Conservation (phyloP, 2,113 vertebrate genomes). For the Odobenus rosmarus region DNA sequence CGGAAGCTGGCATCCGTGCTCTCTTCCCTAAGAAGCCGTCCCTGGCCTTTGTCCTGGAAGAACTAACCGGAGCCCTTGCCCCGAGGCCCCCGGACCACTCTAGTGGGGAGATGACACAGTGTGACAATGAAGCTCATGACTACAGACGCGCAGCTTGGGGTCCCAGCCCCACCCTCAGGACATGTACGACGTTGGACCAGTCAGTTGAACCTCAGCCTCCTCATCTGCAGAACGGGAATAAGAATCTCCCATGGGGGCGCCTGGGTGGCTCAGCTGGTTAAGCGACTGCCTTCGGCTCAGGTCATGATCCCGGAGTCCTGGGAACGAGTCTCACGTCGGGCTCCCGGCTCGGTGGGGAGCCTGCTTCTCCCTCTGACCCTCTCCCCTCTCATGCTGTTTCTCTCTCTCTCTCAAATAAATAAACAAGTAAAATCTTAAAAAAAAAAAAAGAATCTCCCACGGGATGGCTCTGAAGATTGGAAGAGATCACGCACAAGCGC, state of each 20-base stretch:
- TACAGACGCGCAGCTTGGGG: accelerated
- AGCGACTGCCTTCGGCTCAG: no score
- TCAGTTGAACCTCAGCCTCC: not conserved
- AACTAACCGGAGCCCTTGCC: not conserved
- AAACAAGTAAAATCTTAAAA: no score
- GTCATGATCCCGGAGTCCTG: no score
- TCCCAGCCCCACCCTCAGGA: not conserved
- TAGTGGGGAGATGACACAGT: not conserved
- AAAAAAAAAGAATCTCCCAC: not conserved
- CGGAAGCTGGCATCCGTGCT: no score
- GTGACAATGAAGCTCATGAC: no score
- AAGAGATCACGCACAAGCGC: not conserved
- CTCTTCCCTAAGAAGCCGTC: not conserved
- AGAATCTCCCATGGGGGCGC: not conserved
- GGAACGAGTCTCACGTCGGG: no score
- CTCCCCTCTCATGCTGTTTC: no score
- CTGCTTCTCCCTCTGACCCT: no score
- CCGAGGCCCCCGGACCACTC: not conserved
- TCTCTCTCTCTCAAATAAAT: no score
- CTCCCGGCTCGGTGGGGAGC: no score
- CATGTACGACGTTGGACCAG: not conserved
- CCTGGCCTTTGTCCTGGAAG: not conserved
- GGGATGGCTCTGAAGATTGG: not conserved
- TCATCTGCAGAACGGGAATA: not conserved
- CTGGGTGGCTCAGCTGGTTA: no score